phyloP scores from a whole-genome alignment of 2,113 vertebrate species.

The Colaptes auratus region DNA sequence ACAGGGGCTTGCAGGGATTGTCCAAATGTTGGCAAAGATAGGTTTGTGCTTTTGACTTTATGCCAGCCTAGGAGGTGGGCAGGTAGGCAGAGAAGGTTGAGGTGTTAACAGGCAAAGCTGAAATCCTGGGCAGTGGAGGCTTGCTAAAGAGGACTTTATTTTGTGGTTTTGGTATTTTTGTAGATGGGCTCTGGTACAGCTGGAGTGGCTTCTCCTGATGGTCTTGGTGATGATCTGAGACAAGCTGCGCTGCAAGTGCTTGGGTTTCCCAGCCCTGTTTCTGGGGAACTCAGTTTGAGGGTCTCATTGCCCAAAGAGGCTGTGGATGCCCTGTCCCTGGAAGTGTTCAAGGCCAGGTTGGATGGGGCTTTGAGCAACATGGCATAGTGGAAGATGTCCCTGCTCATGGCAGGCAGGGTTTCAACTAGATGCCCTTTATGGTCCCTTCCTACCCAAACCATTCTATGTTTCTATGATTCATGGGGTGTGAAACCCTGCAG shows the following conservation, averaged over 20 bases:
- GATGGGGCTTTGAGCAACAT: not conserved
- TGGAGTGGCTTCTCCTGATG: not conserved
- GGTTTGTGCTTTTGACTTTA: not conserved
- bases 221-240: not conserved
- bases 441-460: no score
- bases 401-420: not conserved
- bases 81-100: not conserved
- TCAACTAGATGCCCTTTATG: not conserved
- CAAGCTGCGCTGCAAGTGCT: not conserved
- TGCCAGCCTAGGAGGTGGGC: not conserved
- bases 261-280: not conserved
- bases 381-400: not conserved
- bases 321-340: not conserved
- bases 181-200: not conserved
- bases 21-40: not conserved
- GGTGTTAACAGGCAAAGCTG: not conserved
- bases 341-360: not conserved
- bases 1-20: fast-evolving
- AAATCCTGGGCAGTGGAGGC: not conserved
- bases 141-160: not conserved
- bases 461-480: not conserved
- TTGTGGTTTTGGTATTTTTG: not conserved
- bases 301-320: not conserved
- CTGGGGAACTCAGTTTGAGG: not conserved
- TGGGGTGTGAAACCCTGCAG: not conserved